Evolutionary conservation across 2,797 vertebrate genomes (phyloP).

Genomic region (Eupleurogrammus muticus): DNA sequence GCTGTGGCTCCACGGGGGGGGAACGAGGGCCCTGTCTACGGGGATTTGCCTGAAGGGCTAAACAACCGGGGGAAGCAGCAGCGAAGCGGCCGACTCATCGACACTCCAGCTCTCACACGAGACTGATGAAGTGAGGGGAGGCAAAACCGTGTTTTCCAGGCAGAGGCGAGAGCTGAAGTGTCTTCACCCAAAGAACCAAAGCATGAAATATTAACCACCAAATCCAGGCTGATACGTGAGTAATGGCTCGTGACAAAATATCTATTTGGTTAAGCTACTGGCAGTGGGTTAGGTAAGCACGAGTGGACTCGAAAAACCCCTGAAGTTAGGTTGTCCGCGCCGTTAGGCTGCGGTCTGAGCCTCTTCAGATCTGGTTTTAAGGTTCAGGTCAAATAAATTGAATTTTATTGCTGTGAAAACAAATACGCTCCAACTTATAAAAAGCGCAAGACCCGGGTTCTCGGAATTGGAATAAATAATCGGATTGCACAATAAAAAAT

Average conservation of each 20-base stretch:
- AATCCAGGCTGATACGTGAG: constrained; percentile 7
- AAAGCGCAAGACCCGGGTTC: neutral
- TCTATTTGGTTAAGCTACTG: constrained; percentile 25
- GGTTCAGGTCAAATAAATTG: neutral
- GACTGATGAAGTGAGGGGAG: constrained; percentile 16
- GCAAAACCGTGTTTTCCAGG: constrained; percentile 8
- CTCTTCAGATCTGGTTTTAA: neutral
- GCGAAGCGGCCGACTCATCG: constrained; percentile 41
- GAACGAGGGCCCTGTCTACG: constrained; percentile 49
- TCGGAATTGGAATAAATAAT: neutral
- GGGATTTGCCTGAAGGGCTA: constrained; percentile 59
- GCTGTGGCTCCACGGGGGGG: constrained; percentile 61
- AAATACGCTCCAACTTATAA: neutral
- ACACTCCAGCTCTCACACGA: neutral
- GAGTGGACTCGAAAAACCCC: neutral
- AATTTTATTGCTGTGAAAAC: neutral
- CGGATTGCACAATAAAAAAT: constrained; percentile 3
- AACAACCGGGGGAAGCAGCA: constrained; percentile 47
- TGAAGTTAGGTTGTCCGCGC: neutral
- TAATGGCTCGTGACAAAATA: constrained; percentile 12
- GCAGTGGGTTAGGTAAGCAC: constrained; percentile 17
- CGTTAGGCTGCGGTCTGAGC: neutral
- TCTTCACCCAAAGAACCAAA: neutral
- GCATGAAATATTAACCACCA: constrained; percentile 12
- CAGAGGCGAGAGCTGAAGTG: neutral